These are phyloP conservation scores for Acanthoscelides obtectus DNA, from an alignment of 2,888 invertebrate species.

Conservation along the genomic window DNA sequence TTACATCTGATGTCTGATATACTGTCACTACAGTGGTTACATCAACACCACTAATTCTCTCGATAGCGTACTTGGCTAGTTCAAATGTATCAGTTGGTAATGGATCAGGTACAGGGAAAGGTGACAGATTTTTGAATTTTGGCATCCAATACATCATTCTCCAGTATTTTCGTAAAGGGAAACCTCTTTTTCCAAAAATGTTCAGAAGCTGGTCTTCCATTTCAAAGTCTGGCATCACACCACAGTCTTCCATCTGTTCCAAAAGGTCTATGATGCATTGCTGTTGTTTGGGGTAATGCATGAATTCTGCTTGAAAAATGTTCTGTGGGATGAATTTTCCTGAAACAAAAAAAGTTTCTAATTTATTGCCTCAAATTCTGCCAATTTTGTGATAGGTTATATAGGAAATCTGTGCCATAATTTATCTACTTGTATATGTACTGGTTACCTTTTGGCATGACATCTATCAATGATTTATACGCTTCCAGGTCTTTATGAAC, in stretches of 20 bases:
- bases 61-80: slow-evolving; percentile 76
- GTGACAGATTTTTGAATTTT: slow-evolving; percentile 86
- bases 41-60: slow-evolving; percentile 81
- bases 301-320: slow-evolving; percentile 80
- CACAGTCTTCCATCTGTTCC: slow-evolving; percentile 90
- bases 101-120: slow-evolving; percentile 76
- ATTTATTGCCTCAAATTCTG: neutral
- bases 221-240: slow-evolving; percentile 86
- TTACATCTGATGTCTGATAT: slow-evolving; percentile 59
- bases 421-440: neutral
- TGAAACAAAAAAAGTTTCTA: slow-evolving; percentile 8
- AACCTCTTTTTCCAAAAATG: slow-evolving; percentile 76
- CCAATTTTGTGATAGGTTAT: neutral
- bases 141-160: slow-evolving; percentile 90
- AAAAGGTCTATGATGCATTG: slow-evolving; percentile 86
- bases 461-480: slow-evolving; percentile 79
- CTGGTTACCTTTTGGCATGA: slow-evolving; percentile 77
- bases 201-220: slow-evolving; percentile 77
- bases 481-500: slow-evolving; percentile 82
- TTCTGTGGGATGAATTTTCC: slow-evolving; percentile 78
- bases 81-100: slow-evolving; percentile 73
- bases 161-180: slow-evolving; percentile 70
- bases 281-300: slow-evolving; percentile 95
- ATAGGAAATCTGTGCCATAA: no score
- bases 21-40: slow-evolving; percentile 41